These are phyloP conservation scores for Corapipo altera DNA, from an alignment of 2,113 vertebrate species.

Conservation along the genomic window DNA sequence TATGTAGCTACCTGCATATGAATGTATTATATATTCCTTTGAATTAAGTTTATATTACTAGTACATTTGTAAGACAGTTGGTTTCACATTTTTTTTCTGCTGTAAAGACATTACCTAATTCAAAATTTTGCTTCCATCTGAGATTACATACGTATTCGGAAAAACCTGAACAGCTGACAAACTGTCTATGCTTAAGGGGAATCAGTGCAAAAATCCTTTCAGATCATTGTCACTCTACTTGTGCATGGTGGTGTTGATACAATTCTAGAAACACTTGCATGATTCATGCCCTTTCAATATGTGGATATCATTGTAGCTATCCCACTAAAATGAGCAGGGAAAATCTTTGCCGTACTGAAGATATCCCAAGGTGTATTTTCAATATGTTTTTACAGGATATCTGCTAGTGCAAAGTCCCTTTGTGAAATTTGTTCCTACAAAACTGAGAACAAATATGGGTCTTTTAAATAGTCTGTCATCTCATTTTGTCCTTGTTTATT, in stretches of 20 bases:
- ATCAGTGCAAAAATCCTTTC: background rate
- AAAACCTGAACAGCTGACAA: background rate
- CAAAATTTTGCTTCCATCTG: background rate
- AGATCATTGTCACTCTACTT: background rate
- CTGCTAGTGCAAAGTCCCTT: background rate
- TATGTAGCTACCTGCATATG: background rate
- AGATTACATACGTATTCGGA: background rate
- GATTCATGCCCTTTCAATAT: background rate
- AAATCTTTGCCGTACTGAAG: background rate
- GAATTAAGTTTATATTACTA: background rate
- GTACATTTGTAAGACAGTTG: background rate
- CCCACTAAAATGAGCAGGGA: background rate
- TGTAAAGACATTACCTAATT: background rate
- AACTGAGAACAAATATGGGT: background rate
- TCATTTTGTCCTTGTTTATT: background rate
- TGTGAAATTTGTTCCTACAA: background rate
- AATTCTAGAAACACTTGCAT: background rate
- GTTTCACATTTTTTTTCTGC: background rate
- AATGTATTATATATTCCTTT: background rate
- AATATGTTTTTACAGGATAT: background rate
- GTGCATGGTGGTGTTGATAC: fast-evolving
- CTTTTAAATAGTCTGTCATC: background rate
- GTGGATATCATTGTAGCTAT: background rate
- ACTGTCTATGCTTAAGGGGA: background rate
- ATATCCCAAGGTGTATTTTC: background rate